Evolutionary conservation across 2,797 vertebrate species (phyloP).

Genomic region (Jordanella pulchra): DNA sequence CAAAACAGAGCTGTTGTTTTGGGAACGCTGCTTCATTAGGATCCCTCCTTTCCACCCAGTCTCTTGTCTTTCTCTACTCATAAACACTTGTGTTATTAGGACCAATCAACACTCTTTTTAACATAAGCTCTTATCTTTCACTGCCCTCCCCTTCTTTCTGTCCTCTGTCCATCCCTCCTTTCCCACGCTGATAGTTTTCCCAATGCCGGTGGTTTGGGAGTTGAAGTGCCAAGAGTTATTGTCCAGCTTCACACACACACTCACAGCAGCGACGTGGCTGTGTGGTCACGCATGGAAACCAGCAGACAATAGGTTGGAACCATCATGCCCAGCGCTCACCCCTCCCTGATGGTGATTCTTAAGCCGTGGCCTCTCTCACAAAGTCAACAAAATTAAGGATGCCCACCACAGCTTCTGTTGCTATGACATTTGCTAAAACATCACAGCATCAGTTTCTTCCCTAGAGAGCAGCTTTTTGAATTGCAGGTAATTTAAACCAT

Average conservation of each 20-base stretch:
- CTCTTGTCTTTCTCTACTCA: conserved; percentile 47
- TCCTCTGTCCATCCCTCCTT: conserved; percentile 24
- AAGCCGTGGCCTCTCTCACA: conserved; percentile 27
- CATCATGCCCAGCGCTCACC: conserved; percentile 31
- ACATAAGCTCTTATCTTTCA: conserved; percentile 60
- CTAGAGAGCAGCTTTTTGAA: background rate
- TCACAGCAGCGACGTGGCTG: conserved; percentile 42
- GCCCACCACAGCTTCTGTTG: conserved; percentile 34
- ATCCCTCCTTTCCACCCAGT: conserved; percentile 48
- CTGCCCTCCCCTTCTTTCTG: conserved; percentile 13
- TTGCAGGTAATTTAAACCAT: background rate
- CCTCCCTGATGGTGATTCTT: conserved; percentile 28
- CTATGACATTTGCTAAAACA: conserved; percentile 53
- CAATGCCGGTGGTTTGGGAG: conserved; percentile 37
- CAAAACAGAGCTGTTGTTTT: conserved; percentile 62
- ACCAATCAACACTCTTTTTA: conserved; percentile 70
- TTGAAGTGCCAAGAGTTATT: conserved; percentile 25
- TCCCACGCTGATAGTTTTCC: conserved; percentile 67
- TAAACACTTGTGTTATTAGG: conserved; percentile 64
- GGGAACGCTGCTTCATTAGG: conserved; percentile 47
- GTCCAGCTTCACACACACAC: conserved; percentile 35
- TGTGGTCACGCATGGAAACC: conserved; percentile 67
- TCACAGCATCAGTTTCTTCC: conserved; percentile 9
- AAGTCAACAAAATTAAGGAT: conserved; percentile 58
- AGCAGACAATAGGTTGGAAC: conserved; percentile 63